Evolutionary conservation across 1,140 invertebrate species (phyloP), one percentile per base, ranked within the genome.

Genomic region (Sweltsa coloradensis): DNA sequence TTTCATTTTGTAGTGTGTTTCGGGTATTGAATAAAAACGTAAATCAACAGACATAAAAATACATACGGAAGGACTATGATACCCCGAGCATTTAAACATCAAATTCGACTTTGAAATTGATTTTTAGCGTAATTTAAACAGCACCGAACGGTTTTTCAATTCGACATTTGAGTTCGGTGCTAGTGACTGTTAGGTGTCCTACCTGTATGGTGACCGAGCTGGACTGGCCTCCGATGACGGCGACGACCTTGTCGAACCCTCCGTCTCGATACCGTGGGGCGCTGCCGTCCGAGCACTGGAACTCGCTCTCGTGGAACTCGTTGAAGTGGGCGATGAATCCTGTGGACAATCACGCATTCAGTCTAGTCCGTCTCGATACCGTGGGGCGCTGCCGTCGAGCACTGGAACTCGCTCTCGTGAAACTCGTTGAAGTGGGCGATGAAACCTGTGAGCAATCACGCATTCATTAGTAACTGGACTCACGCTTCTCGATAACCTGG

Each of bases 151-250:
- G n/a, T n/a, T n/a, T n/a, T n/a, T n/a, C n/a, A n/a, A n/a, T n/a
- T n/a, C n/a, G n/a, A n/a, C n/a, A n/a, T n/a, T n/a, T n/a, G n/a
- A n/a, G n/a, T n/a, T n/a, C n/a, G n/a, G 31, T n/a, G 23, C 6
- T 13, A 7, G 9, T 6, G n/a, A n/a, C n/a, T n/a, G n/a, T n/a
- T n/a, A n/a, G n/a, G n/a, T 21, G 6, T 31, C 52, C 54, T 50
- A 71, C 70, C 63, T 75, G 73, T 25, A 77, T 66, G 5, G 73
- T 73, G 3, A 76, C 71, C 2, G 72, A 69, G 23, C 71, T 74
- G 3, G 69, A 68, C 44, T 74, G 73, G 0, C 66, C 73, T 0
- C 72, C 74, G 16, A 77, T 65, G 2, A 77, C 64, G 1, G 73
- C 72, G 11, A 73, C 62, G 9, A 76, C 66, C 43, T 65, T 56